Evolutionary conservation across 1,140 invertebrate species (phyloP).

Genomic region (Phymastichus coffea): DNA sequence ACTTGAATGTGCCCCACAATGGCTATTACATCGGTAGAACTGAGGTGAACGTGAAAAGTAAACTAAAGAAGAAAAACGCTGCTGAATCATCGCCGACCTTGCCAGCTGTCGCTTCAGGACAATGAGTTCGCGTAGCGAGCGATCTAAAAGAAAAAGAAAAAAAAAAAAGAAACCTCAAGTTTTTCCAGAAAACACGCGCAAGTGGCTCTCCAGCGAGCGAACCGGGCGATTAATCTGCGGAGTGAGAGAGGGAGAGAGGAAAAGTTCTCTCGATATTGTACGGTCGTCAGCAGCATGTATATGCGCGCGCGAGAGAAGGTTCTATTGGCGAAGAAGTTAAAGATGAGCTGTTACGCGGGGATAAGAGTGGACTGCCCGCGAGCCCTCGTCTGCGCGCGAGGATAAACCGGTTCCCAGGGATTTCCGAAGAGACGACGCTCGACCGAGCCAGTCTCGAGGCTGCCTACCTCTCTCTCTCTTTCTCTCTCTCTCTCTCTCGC

Average conservation of each 20-base stretch:
- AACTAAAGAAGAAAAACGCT: background rate
- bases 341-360: background rate
- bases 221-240: background rate
- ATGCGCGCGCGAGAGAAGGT: background rate
- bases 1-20: no score
- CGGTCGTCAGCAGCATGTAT: background rate
- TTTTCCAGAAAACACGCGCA: background rate
- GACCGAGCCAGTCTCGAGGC: no score
- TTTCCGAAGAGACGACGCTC: no score
- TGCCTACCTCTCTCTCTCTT: no score
- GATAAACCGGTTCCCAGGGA: conserved; percentile 19
- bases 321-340: background rate
- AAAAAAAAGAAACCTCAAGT: no score
- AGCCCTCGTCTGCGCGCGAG: background rate
- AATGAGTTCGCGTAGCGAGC: background rate
- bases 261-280: conserved; percentile 2
- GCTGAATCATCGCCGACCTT: conserved; percentile 1
- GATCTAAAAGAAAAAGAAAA: background rate
- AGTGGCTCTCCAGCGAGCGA: background rate
- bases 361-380: background rate
- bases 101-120: background rate
- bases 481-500: no score
- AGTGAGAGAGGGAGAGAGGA: background rate
- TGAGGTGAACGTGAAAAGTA: background rate
- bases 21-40: no score